A percentile compares a stretch with the other conserved stretches of the same genome.
Evolutionary conservation across 1,140 invertebrate species (phyloP).

Genomic region (Drosophila kepulauana): DNA sequence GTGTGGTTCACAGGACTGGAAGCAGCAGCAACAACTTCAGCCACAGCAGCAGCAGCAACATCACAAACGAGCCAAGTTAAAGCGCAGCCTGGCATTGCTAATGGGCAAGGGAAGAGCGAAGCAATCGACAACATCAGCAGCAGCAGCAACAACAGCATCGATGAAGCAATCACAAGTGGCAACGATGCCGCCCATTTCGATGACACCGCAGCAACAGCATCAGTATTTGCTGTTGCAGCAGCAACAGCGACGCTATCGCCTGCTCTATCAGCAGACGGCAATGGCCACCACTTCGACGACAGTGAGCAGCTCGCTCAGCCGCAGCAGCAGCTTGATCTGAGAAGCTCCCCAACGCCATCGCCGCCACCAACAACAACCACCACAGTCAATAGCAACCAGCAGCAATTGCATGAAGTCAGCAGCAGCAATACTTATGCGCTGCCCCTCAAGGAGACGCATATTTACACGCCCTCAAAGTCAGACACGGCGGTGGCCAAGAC

Average conservation of each 20-base stretch:
- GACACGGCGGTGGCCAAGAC: constrained; percentile 74
- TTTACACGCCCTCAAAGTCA: constrained; percentile 81
- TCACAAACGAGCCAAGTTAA: constrained; percentile 68
- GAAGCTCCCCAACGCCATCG: constrained; percentile 25
- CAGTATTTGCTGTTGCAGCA: constrained; percentile 66
- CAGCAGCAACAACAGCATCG: constrained; percentile 10
- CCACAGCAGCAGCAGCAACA: constrained; percentile 20
- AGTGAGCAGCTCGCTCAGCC: constrained; percentile 67
- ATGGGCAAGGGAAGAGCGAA: constrained; percentile 64
- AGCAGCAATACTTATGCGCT: constrained; percentile 56
- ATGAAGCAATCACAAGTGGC: constrained; percentile 1
- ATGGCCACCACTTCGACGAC: constrained; percentile 64
- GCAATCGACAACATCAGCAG: constrained; percentile 8
- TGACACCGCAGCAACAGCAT: constrained; percentile 72
- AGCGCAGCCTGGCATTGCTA: constrained; percentile 68
- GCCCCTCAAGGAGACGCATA: constrained; percentile 84
- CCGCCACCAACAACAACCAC: neutral
- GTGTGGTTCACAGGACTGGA: constrained; percentile 59
- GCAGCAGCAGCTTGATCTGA: constrained; percentile 70
- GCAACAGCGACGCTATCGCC: constrained; percentile 72
- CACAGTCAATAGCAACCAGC: constrained; percentile 13
- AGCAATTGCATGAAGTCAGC: constrained; percentile 47
- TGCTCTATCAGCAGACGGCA: constrained; percentile 76
- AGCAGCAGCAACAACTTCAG: constrained; percentile 25
- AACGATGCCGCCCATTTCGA: constrained; percentile 20